These are phyloP conservation scores for Pachyseris speciosa DNA, from an alignment of 64 coral and sea anemone genomes.

Conservation along the genomic window DNA sequence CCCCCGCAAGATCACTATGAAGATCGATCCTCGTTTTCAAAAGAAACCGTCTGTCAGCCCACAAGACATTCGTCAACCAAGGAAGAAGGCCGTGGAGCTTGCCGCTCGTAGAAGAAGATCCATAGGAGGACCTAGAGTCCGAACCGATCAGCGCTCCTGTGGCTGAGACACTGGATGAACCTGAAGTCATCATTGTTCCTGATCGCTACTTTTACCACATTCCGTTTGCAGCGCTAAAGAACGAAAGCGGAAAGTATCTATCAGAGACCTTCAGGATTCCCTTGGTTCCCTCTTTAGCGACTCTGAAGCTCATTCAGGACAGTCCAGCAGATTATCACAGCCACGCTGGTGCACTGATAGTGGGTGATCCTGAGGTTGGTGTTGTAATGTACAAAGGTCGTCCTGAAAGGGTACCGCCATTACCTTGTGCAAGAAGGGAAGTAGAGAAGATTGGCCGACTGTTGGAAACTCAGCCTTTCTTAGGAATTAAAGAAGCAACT, in stretches of 20 bases:
- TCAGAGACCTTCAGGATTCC: not conserved
- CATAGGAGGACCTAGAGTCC: not conserved
- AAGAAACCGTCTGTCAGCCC: not conserved
- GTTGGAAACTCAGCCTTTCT: not conserved
- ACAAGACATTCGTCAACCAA: too few relatives aligned
- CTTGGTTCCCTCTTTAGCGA: not conserved
- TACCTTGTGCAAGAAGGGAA: too few relatives aligned
- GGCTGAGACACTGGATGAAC: not conserved
- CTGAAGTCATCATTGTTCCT: too few relatives aligned
- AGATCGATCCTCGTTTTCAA: not conserved
- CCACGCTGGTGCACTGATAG: too few relatives aligned
- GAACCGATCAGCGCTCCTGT: not conserved
- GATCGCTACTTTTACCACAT: too few relatives aligned
- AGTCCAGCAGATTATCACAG: too few relatives aligned
- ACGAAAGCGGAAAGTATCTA: too few relatives aligned
- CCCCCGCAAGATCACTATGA: not conserved
- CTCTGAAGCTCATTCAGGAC: too few relatives aligned
- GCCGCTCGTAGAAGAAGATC: not conserved
- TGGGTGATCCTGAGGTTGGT: too few relatives aligned
- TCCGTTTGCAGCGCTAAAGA: too few relatives aligned
- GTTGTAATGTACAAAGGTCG: not conserved
- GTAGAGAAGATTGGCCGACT: not conserved
- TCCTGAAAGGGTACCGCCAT: not conserved
- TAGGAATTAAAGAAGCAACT: too few relatives aligned
- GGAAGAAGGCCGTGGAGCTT: too few relatives aligned